phyloP scores from a whole-genome alignment of 2,797 vertebrate species.

The Sebastes wilsoni region DNA sequence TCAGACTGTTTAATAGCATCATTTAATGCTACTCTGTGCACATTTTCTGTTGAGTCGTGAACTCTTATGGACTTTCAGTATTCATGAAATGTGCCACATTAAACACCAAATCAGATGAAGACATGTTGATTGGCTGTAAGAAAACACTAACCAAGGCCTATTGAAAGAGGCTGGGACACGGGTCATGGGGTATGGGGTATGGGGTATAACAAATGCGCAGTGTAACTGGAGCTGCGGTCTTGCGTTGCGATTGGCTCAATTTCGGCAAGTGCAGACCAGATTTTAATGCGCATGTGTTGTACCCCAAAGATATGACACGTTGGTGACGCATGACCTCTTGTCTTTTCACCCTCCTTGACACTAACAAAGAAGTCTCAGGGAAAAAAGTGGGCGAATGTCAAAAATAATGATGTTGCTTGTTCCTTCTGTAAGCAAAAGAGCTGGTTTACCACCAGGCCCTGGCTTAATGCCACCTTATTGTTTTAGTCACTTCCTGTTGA shows the following conservation, averaged over 20 bases:
- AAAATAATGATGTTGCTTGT: background rate
- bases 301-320: no score
- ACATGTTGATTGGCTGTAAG: background rate
- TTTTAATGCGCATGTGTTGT: no score
- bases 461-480: slow-evolving; percentile 3
- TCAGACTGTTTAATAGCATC: background rate
- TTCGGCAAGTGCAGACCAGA: no score
- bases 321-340: rapidly evolving
- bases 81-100: slow-evolving; percentile 5
- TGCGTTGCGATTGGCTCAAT: no score
- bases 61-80: background rate
- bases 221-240: no score
- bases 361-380: background rate
- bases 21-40: background rate
- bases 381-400: background rate
- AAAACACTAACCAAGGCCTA: background rate
- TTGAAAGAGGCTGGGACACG: no score
- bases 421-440: background rate
- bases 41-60: background rate
- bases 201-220: rapidly evolving
- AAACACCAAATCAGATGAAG: background rate
- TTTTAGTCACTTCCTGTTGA: slow-evolving; percentile 40
- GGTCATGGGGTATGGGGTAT: no score
- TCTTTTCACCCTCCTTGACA: no score
- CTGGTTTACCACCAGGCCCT: background rate